Base-by-base conservation (phyloP, 2,113 vertebrate genomes). In the Syngnathus typhle region DNA sequence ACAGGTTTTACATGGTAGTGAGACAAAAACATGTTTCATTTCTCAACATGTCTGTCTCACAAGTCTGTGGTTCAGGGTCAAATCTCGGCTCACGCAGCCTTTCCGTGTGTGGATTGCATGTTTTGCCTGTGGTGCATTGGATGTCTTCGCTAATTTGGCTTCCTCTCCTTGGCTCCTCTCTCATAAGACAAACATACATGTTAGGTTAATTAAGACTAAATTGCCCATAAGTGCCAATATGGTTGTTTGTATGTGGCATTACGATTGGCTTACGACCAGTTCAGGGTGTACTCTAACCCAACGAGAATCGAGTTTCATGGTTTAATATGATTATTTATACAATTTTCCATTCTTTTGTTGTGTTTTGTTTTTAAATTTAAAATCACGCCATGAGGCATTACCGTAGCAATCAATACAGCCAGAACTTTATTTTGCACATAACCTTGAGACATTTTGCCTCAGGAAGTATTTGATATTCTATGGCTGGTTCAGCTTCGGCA, bases 401-500 rank as follows among this genome's bases (percentile, higher is more conserved):
- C 37, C 12, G 5, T 6, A 4, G 19, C 16, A 21, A 41, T 41
- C 10, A 41, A 41, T 23, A n/a, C 38, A 41, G 1, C 2, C 10
- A 13, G 6, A 41, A 3, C 41, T 62, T 44, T 9, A 27, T 62
- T 23, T 27, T 62, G 12, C 16, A 4, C 39, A 23, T 16, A 58
- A 60, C 59, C 8, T 19, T 21, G 59, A 60, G 59, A 60, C 19
- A 39, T 41, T 61, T 61, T 61, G 38, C 38, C 13, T 2, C 38
- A 41, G 38, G 38, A 21, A 41, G 11, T 61, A 43, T 61, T 61
- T 12, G n/a, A 41, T 41, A 41, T 61, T 61, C 43, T 10, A n/a
- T 21, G 60, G 37, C 60, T 61, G 59, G 59, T 61, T 61, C 11
- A 43, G 38, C 59, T 41, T 61, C 59, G 41, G 59, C 60, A 61